phyloP scores from a whole-genome alignment of 2,113 vertebrate species.

The Tamias sibiricus region DNA sequence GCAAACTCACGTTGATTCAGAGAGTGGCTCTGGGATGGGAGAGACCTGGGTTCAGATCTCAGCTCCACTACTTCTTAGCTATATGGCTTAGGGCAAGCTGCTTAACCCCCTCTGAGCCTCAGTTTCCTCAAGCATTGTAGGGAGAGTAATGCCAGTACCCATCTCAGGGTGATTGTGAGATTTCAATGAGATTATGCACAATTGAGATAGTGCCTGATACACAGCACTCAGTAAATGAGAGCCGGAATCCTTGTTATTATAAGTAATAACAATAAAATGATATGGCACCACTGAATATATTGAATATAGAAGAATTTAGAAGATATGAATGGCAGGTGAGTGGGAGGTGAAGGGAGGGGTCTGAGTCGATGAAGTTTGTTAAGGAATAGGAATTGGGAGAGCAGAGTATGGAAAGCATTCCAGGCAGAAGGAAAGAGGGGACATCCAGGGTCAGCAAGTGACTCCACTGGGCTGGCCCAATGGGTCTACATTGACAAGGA shows the following conservation, averaged over 20 bases:
- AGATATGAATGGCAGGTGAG: background rate
- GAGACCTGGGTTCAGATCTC: background rate
- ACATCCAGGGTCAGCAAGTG: background rate
- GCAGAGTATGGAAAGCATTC: background rate
- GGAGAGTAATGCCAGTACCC: background rate
- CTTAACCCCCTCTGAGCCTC: background rate
- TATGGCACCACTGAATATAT: background rate
- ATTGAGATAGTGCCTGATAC: background rate
- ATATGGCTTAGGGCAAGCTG: background rate
- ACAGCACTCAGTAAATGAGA: background rate
- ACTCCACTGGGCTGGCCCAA: background rate
- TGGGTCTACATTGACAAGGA: background rate
- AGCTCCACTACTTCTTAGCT: background rate
- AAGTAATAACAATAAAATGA: background rate
- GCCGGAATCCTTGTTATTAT: background rate
- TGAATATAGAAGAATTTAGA: background rate
- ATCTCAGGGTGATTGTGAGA: background rate
- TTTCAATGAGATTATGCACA: background rate
- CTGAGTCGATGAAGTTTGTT: background rate
- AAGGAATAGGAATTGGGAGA: background rate
- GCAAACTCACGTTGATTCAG: background rate
- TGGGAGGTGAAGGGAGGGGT: too few relatives aligned
- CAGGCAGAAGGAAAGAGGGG: background rate
- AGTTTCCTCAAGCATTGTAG: background rate
- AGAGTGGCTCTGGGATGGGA: conserved; percentile 6